These are phyloP conservation scores for Xestia c-nigrum DNA, from an alignment of 2,888 invertebrate species.

Conservation along the genomic window DNA sequence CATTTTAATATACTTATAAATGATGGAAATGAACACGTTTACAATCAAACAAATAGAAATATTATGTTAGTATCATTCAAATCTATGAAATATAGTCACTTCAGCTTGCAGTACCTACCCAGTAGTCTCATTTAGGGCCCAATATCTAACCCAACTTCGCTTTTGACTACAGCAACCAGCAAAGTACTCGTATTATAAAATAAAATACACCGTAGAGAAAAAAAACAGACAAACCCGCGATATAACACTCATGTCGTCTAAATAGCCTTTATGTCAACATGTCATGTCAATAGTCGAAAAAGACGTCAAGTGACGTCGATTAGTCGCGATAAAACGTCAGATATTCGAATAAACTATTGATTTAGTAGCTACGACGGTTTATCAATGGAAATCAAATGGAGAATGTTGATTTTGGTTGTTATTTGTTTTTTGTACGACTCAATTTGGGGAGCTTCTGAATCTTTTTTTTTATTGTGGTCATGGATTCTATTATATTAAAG, in stretches of 20 bases:
- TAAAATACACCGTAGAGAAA: not conserved
- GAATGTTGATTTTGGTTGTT: slow-evolving; percentile 11
- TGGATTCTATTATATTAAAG: not conserved
- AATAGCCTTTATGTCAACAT: slow-evolving; percentile 42
- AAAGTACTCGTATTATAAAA: not conserved
- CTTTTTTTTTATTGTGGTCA: not conserved
- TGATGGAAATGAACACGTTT: not conserved
- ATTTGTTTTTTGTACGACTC: slow-evolving; percentile 11
- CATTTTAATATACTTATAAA: not conserved
- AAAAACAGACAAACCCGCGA: slow-evolving; percentile 8
- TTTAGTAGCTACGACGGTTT: slow-evolving; percentile 51
- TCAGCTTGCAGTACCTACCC: not conserved
- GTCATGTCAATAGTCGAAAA: slow-evolving; percentile 59
- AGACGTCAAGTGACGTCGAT: slow-evolving; percentile 63
- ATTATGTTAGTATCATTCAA: not conserved
- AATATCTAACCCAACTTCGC: not conserved
- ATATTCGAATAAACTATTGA: slow-evolving; percentile 55
- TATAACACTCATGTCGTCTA: slow-evolving; percentile 15
- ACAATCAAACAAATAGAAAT: not conserved
- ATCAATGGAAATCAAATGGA: slow-evolving; percentile 45
- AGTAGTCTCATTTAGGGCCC: not conserved
- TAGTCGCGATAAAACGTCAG: slow-evolving; percentile 60
- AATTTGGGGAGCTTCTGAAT: not conserved
- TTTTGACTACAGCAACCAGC: no score
- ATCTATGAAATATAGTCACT: not conserved